A percentile compares a stretch with the other conserved stretches of the same genome.
phyloP scores from a whole-genome alignment of 2,113 vertebrate species.

The Aspidoscelis tigris region DNA sequence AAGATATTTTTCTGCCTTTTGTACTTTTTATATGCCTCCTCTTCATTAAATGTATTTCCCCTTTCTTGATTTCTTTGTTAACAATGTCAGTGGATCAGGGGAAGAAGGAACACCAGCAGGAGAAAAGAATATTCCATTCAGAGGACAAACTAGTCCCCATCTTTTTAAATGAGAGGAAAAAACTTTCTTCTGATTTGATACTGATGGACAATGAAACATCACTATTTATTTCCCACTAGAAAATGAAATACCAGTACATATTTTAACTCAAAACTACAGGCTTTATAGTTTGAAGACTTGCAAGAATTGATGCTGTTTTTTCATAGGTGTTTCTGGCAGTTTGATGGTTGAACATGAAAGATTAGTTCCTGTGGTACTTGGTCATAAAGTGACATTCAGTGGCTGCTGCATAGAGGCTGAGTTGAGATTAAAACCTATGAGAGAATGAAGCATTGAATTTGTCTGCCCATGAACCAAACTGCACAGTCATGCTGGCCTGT shows the following conservation, averaged over 20 bases:
- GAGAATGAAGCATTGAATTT: background rate
- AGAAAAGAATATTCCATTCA: background rate
- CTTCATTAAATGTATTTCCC: conserved; percentile 33
- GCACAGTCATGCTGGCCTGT: background rate
- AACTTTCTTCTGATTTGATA: conserved; percentile 40
- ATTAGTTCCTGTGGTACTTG: background rate
- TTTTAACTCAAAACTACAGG: background rate
- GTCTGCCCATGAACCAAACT: conserved; percentile 20
- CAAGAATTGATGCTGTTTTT: conserved; percentile 11
- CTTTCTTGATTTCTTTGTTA: conserved; percentile 45
- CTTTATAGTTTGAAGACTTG: conserved; percentile 23
- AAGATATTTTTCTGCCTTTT: conserved; percentile 6
- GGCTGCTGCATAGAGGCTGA: conserved; percentile 13
- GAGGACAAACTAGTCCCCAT: conserved; percentile 50
- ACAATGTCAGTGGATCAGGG: conserved; percentile 42
- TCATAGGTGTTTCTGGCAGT: conserved; percentile 7
- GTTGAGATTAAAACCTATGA: conserved; percentile 29
- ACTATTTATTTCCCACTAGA: conserved; percentile 35
- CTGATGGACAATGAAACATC: conserved; percentile 39
- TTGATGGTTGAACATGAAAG: conserved; percentile 15
- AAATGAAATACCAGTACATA: background rate
- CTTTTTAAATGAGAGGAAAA: conserved; percentile 40
- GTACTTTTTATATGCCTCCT: conserved; percentile 32
- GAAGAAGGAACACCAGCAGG: background rate
- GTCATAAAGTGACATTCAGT: background rate